Evolutionary conservation across 1,140 invertebrate genomes (phyloP).

Genomic region (Apolygus lucorum): DNA sequence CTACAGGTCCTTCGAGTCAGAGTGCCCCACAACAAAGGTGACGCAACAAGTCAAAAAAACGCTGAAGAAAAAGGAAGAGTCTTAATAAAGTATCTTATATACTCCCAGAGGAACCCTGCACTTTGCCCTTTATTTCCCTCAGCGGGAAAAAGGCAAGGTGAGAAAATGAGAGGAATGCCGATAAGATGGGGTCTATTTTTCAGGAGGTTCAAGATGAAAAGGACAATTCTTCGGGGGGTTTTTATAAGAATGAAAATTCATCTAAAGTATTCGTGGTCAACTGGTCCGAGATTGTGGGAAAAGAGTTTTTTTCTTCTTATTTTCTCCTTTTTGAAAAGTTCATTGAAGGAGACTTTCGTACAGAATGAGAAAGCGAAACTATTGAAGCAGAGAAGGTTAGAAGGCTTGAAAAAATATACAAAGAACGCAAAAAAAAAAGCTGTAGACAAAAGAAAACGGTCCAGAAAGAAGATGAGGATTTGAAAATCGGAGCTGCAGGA

Average conservation of each 20-base stretch:
- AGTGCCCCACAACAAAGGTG: not conserved
- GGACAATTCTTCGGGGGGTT: too few species aligned
- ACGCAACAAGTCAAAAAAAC: not conserved
- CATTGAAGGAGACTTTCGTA: too few species aligned
- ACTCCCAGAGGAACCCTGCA: not conserved
- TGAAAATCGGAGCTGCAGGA: not conserved
- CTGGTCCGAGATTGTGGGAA: too few species aligned
- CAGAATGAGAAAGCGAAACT: not conserved
- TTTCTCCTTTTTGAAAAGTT: too few species aligned
- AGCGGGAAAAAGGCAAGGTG: not conserved
- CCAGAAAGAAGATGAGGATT: not conserved
- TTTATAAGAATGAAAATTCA: too few species aligned
- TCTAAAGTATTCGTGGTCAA: too few species aligned
- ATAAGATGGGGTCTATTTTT: too few species aligned
- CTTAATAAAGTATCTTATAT: not conserved
- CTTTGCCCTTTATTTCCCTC: not conserved
- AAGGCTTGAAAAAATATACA: not conserved
- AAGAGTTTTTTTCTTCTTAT: too few species aligned
- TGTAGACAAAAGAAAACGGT: conserved; percentile 12
- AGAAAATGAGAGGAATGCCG: not conserved
- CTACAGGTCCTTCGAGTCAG: not conserved
- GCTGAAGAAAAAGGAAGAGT: not conserved
- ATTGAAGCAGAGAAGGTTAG: not conserved
- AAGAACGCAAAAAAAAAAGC: conserved; percentile 13
- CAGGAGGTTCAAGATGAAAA: too few species aligned